Base-by-base conservation (phyloP, 1,140 invertebrate genomes). In the Lepidurus apus region DNA sequence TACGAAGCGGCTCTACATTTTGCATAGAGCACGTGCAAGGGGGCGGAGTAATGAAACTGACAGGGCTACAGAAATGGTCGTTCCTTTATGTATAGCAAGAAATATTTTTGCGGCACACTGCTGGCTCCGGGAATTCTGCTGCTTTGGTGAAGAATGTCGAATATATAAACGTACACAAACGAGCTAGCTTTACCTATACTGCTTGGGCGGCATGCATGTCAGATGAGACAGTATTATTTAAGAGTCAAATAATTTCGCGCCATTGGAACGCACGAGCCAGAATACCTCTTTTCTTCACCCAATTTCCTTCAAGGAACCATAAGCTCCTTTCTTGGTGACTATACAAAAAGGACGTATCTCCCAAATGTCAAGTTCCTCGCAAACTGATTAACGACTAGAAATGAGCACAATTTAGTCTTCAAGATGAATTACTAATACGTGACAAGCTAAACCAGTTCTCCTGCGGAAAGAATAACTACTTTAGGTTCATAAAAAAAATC, bases 1-100 rank as follows among this genome's bases (percentile, higher is more conserved):
- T 65, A 65, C 53, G 21, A 65, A 65, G 53, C 53, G 53, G 53
- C 53, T 65, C 53, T 65, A 65, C 53, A 65, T 65, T 65, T 65
- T 21, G 7, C 53, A 65, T 65, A 65, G 53, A 65, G 53, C 53
- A 65, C 53, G 53, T 65, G 53, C 53, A 65, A 65, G 53, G 53
- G 47, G 53, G 53, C 53, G 53, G 53, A 65, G 53, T 65, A 65
- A 21, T 65, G 53, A 65, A 65, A 65, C 53, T 65, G 53, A 65
- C 21, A 65, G 53, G 53, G 53, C 53, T 65, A 65, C 53, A 65
- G 53, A 65, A 65, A 65, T 65, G 13, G 17, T 65, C 53, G 7
- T 65, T 65, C 53, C 21, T 21, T 65, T 13, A 65, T n/a, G 13
- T 13, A 65, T 65, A 21, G 17, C 53, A 17, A 65, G 53, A 21